Evolutionary conservation across 2,797 vertebrate genomes (phyloP).

Genomic region (Chaetodon trifasciatus): DNA sequence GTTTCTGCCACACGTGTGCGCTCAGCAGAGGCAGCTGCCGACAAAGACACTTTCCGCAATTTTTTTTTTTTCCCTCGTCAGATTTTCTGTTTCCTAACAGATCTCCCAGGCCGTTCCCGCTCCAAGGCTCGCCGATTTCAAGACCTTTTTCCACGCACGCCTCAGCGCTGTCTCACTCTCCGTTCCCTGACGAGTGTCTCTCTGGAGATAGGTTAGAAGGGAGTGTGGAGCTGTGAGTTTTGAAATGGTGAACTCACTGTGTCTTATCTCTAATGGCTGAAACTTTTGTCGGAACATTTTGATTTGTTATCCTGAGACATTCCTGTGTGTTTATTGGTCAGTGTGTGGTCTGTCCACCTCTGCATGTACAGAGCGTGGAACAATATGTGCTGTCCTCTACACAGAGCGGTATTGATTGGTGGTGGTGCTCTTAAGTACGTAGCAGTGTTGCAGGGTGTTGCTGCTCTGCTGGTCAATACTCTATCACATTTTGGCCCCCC

Average conservation of each 20-base stretch:
- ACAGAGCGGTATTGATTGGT: constrained; percentile 61
- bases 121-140: constrained; percentile 57
- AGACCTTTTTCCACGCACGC: constrained; percentile 62
- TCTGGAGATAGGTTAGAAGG: constrained; percentile 33
- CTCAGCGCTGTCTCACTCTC: constrained; percentile 38
- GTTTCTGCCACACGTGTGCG: constrained; percentile 8
- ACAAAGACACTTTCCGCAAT: constrained; percentile 47
- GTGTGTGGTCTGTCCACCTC: background rate
- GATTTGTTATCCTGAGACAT: constrained; percentile 9
- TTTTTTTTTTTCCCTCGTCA: too few relatives aligned
- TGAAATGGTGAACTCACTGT: constrained; percentile 18
- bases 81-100: constrained; percentile 32
- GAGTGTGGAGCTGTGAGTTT: constrained; percentile 26
- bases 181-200: constrained; percentile 26
- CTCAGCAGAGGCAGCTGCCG: constrained; percentile 48
- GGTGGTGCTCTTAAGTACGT: constrained; percentile 47
- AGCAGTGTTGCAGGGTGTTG: constrained; percentile 33
- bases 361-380: background rate
- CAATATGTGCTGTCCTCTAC: constrained; percentile 1
- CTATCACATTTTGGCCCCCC: constrained; percentile 48
- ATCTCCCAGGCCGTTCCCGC: constrained; percentile 41
- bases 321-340: background rate
- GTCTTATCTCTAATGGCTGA: constrained; percentile 1
- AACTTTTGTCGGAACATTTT: background rate
- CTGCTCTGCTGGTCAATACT: constrained; percentile 48